Evolutionary conservation across 2,888 invertebrate genomes (phyloP), one percentile per base, ranked within the genome.

Genomic region (Rapana venosa): DNA sequence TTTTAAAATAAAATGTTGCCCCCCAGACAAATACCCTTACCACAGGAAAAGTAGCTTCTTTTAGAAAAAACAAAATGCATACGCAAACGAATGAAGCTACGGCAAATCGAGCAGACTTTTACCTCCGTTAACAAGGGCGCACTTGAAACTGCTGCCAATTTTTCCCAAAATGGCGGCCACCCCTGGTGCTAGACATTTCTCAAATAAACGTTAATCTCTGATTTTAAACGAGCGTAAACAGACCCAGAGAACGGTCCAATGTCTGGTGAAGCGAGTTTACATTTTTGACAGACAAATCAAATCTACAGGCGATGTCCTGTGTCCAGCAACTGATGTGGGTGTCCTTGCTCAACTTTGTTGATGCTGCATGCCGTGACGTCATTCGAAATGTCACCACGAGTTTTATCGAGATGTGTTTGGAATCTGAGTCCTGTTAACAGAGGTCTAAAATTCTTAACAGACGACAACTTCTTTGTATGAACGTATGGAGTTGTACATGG

Each of bases 311-410:
- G 61, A 85, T 30, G 47, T 56, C 84, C 35, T 66, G 81, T 47
- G 84, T 88, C 87, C 83, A 87, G 90, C 87, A 91, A 88, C 87
- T 90, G 90, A 91, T 88, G 90, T 90, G 90, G 91, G 91, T 91
- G 91, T 91, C 91, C 91, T 91, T 91, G 91, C 89, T 90, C 91
- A 91, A 93, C 92, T 93, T 94, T 94, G 94, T 94, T 94, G 94
- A 94, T 94, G 94, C 93, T 94, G 93, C 92, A 92, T 91, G 92
- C 91, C 91, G 93, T 94, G 94, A 94, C 94, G 94, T 94, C 94
- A 94, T 91, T 90, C 74, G 87, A 88, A 90, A 89, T 91, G 90
- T 91, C 91, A 90, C 91, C 91, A 91, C 92, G 91, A 91, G 91
- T 91, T 92, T 91, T 91, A 91, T 88, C 88, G 88, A 88, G 88